Conservation (phyloP, 2,113 vertebrate genomes). For the Petrocephalus zakoni region DNA sequence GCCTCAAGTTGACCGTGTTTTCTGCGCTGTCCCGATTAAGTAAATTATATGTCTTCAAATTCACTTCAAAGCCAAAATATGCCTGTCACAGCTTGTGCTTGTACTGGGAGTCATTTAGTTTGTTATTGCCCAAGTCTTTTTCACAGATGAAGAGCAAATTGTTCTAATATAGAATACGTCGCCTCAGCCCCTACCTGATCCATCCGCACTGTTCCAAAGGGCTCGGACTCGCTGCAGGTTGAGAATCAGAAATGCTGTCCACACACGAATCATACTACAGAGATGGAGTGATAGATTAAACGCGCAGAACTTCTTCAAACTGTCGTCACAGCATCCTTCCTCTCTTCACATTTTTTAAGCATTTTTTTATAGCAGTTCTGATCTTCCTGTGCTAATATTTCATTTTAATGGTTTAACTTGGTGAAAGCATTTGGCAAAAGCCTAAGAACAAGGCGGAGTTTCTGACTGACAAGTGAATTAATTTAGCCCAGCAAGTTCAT, state of each 20-base stretch:
- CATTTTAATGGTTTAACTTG: slow-evolving; percentile 25
- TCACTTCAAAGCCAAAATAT: background rate
- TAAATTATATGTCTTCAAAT: background rate
- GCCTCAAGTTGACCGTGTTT: background rate
- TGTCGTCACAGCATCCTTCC: background rate
- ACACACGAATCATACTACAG: background rate
- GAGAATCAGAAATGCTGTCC: background rate
- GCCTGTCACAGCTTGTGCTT: background rate
- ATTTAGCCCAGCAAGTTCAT: slow-evolving; percentile 33
- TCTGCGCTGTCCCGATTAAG: background rate
- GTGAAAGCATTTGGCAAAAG: slow-evolving; percentile 42
- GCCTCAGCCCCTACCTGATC: background rate
- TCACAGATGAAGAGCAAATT: background rate
- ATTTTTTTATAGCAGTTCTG: background rate
- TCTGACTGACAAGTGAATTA: slow-evolving; percentile 42
- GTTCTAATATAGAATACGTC: background rate
- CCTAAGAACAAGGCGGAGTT: slow-evolving; percentile 25
- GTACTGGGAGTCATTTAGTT: background rate
- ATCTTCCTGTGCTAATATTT: background rate
- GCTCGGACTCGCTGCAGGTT: background rate
- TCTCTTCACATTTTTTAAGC: slow-evolving; percentile 12
- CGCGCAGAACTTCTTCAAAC: too few relatives aligned
- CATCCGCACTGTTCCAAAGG: background rate
- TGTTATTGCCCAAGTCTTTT: background rate
- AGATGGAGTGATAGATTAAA: background rate